Evolutionary conservation across 1,140 invertebrate species (phyloP).

Genomic region (Drosophila orosa): DNA sequence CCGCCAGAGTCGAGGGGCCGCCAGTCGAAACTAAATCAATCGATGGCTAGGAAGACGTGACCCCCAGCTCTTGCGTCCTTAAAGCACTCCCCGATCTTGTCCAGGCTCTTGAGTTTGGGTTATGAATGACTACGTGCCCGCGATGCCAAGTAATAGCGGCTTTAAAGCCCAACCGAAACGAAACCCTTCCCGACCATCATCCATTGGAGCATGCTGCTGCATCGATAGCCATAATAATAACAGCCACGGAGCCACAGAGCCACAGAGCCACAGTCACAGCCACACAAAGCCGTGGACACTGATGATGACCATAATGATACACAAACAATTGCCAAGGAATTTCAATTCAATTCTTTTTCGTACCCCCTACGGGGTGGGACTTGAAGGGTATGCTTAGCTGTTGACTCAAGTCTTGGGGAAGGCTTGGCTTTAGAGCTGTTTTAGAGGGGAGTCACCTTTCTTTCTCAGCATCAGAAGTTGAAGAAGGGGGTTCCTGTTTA

Average conservation of each 20-base stretch:
- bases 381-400: background rate
- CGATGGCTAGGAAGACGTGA: constrained; percentile 33
- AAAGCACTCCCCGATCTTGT: constrained; percentile 10
- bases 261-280: constrained; percentile 3
- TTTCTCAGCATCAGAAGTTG: too few relatives aligned
- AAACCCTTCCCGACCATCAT: constrained; percentile 13
- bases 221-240: constrained; percentile 48
- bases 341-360: constrained; percentile 72
- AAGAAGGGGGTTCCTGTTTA: too few relatives aligned
- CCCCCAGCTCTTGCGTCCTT: background rate
- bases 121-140: constrained; percentile 39
- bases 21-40: constrained; percentile 38
- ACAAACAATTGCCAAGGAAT: constrained; percentile 79
- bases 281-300: constrained; percentile 41
- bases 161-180: constrained; percentile 15
- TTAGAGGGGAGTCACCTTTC: too few relatives aligned
- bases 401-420: background rate
- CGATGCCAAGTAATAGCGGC: constrained; percentile 14
- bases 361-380: background rate
- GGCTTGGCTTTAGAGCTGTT: background rate
- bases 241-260: constrained; percentile 8
- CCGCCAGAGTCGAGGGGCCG: background rate
- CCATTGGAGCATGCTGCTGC: constrained; percentile 11
- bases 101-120: constrained; percentile 22
- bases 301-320: constrained; percentile 81